Conservation (phyloP, 2,888 invertebrate species). For the Hoplodrina blanda region DNA sequence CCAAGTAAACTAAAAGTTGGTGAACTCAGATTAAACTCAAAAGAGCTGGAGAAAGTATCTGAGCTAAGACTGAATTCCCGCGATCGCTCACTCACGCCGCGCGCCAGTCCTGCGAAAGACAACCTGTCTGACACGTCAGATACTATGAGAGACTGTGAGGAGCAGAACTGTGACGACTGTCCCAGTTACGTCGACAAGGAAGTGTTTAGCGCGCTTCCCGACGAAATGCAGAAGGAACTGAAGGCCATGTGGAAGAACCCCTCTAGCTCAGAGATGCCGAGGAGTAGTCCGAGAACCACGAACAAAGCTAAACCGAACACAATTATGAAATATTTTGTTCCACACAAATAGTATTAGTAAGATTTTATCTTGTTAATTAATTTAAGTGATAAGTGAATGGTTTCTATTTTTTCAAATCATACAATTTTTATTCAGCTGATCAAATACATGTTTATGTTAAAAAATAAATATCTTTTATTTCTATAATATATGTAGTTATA, state of each 20-base stretch:
- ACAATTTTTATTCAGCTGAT: slow-evolving; percentile 90
- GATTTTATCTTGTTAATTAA: slow-evolving; percentile 88
- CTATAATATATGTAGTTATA: slow-evolving; percentile 22
- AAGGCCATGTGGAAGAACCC: slow-evolving; percentile 92
- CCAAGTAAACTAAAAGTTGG: slow-evolving; percentile 93
- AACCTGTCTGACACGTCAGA: slow-evolving; percentile 83
- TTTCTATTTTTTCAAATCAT: slow-evolving; percentile 91
- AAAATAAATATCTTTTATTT: slow-evolving; percentile 73
- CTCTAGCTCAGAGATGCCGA: slow-evolving; percentile 81
- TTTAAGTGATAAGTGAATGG: slow-evolving; percentile 90
- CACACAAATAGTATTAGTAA: slow-evolving; percentile 92
- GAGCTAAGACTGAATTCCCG: slow-evolving; percentile 86
- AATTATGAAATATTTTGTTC: slow-evolving; percentile 93
- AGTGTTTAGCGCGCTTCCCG: slow-evolving; percentile 93
- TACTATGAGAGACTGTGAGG: slow-evolving; percentile 83
- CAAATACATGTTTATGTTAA: slow-evolving; percentile 91
- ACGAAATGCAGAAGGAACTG: slow-evolving; percentile 93
- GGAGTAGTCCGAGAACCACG: slow-evolving; percentile 85
- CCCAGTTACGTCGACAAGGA: slow-evolving; percentile 93
- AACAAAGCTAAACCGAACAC: slow-evolving; percentile 92
- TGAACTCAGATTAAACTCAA: slow-evolving; percentile 92
- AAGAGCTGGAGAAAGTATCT: slow-evolving; percentile 90
- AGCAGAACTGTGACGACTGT: slow-evolving; percentile 87
- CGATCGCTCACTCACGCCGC: slow-evolving; percentile 85
- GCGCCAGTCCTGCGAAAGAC: slow-evolving; percentile 87